These are phyloP conservation scores for Hemiscyllium ocellatum DNA, from an alignment of 2,113 vertebrate species.

Conservation along the genomic window DNA sequence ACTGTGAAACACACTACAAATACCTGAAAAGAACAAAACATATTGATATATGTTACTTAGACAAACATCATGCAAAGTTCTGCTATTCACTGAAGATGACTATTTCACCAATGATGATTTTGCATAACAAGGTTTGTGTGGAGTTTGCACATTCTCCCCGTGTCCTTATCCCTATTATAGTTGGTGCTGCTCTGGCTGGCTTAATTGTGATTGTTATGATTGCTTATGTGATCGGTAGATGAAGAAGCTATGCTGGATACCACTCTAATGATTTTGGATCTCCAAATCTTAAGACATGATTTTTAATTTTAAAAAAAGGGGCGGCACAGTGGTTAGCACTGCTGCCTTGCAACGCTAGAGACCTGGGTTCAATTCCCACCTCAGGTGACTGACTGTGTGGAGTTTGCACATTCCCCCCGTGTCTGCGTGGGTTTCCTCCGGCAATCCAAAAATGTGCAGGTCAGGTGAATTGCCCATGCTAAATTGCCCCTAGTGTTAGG, in stretches of 20 bases:
- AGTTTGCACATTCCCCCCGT: no score
- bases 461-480: no score
- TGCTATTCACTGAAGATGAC: neutral
- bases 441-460: no score
- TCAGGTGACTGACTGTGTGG: no score
- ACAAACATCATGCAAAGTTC: neutral
- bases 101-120: neutral
- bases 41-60: neutral
- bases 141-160: no score
- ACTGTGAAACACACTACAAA: constrained; percentile 64
- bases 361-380: no score
- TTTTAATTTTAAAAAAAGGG: constrained; percentile 29
- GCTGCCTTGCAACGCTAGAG: no score
- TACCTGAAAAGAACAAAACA: constrained; percentile 48
- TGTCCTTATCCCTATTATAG: constrained; percentile 95
- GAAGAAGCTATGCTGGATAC: constrained; percentile 95
- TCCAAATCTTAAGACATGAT: constrained; percentile 42
- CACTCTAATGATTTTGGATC: constrained; percentile 68
- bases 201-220: constrained; percentile 95
- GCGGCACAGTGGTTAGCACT: no score
- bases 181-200: constrained; percentile 90
- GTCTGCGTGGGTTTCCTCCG: no score
- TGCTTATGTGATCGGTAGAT: constrained; percentile 97
- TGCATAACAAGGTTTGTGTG: neutral
- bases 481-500: no score